Evolutionary conservation across 2,888 invertebrate species (phyloP).

Genomic region (Lepidocyrtinus sp.): DNA sequence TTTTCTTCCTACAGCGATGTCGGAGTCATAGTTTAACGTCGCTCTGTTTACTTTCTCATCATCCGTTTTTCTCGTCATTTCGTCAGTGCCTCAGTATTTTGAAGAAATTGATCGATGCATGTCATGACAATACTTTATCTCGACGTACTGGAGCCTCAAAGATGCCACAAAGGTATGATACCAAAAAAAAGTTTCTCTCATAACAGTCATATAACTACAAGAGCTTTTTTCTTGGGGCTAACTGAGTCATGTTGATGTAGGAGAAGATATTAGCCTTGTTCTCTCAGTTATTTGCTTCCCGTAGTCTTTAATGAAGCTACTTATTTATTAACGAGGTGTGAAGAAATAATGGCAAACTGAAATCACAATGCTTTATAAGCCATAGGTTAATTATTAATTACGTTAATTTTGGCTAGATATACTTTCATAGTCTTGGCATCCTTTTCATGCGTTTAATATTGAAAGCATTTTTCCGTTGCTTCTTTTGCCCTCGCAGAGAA

Average conservation of each 20-base stretch:
- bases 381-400: no score
- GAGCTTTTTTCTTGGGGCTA: not conserved
- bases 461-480: not conserved
- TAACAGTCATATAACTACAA: no score
- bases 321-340: no score
- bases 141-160: slow-evolving; percentile 91
- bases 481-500: slow-evolving; percentile 78
- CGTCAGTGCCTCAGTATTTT: slow-evolving; percentile 97
- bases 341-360: no score
- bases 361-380: no score
- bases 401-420: no score
- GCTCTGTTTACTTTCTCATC: slow-evolving; percentile 97
- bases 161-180: slow-evolving; percentile 83
- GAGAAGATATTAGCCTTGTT: not conserved
- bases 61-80: slow-evolving; percentile 99
- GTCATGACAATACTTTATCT: slow-evolving; percentile 94
- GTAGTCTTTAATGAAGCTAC: no score
- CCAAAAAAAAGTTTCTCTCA: slow-evolving; percentile 15
- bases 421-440: no score
- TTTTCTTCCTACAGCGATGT: slow-evolving; percentile 82
- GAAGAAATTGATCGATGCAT: slow-evolving; percentile 96
- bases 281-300: slow-evolving; percentile 18
- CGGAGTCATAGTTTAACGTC: slow-evolving; percentile 96
- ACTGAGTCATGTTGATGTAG: not conserved
- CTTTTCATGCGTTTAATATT: no score